A percentile compares a stretch with the other conserved stretches of the same genome.
These are phyloP conservation scores for Chanos chanos DNA, from an alignment of 2,797 vertebrate species.

Conservation along the genomic window DNA sequence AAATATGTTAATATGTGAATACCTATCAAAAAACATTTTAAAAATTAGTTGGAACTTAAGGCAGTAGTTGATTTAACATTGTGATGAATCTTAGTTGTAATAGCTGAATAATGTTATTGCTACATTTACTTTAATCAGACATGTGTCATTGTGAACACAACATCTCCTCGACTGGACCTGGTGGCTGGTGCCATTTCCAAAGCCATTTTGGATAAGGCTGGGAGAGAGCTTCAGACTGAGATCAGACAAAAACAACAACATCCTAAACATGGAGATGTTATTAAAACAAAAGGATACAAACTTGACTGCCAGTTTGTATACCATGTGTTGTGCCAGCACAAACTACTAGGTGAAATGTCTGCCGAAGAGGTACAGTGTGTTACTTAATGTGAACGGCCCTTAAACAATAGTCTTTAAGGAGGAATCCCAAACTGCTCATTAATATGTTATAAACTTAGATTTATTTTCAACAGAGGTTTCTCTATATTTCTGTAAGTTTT, in stretches of 20 bases:
- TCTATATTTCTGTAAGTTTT: too few relatives aligned
- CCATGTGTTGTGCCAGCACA: conserved; percentile 44
- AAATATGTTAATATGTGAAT: too few relatives aligned
- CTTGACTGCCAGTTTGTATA: conserved; percentile 59
- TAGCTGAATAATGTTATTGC: not conserved
- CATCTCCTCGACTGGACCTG: rapidly evolving
- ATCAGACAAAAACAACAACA: conserved; percentile 27
- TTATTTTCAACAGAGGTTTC: too few relatives aligned
- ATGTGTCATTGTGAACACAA: conserved; percentile 73
- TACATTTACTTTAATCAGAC: conserved; percentile 63
- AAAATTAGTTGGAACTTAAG: too few relatives aligned
- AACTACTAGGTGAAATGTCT: too few relatives aligned
- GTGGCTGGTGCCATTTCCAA: not conserved
- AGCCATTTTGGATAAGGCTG: conserved; percentile 57
- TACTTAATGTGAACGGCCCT: too few relatives aligned
- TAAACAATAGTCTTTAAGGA: too few relatives aligned
- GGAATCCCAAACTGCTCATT: too few relatives aligned
- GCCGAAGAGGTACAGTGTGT: too few relatives aligned
- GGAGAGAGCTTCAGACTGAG: conserved; percentile 40
- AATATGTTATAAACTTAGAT: too few relatives aligned
- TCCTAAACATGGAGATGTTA: rapidly evolving
- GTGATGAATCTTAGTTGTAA: not conserved
- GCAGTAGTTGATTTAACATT: not conserved
- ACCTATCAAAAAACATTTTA: too few relatives aligned
- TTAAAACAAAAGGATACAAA: conserved; percentile 39